Conservation (phyloP, 1,140 invertebrate species). For the Drosophila varians region DNA sequence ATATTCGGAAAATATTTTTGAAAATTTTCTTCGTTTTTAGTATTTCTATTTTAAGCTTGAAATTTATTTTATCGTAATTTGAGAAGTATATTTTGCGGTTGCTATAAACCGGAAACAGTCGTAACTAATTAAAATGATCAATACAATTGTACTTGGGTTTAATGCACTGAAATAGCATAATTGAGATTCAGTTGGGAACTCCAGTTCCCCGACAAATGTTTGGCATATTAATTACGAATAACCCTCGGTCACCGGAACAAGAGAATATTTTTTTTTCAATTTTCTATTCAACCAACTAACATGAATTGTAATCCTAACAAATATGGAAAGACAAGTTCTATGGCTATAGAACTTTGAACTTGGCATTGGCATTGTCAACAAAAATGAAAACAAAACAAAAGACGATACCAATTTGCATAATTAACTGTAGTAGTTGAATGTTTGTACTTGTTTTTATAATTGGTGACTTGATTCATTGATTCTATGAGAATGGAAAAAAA, state of each 20-base stretch:
- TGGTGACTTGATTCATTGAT: neutral
- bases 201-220: constrained; percentile 23
- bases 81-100: constrained; percentile 24
- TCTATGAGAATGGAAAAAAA: neutral
- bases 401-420: constrained; percentile 49
- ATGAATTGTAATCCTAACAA: no score
- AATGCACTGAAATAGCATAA: constrained; percentile 21
- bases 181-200: constrained; percentile 22
- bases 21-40: no score
- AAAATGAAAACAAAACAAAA: constrained; percentile 28
- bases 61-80: constrained; percentile 15
- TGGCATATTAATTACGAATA: constrained; percentile 38
- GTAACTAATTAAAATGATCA: constrained; percentile 18
- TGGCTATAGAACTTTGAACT: constrained; percentile 53
- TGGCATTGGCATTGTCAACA: constrained; percentile 57
- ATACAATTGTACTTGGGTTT: constrained; percentile 20
- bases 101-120: constrained; percentile 26
- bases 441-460: neutral
- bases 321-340: no score
- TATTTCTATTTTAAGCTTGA: no score
- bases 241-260: constrained; percentile 16
- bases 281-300: constrained; percentile 10
- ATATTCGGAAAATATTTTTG: constrained; percentile 3
- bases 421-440: neutral
- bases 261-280: constrained; percentile 3